Percentiles rank a stretch among this genome's conserved stretches.
phyloP scores from a whole-genome alignment of 2,888 invertebrate species.

The Lasioglossum figueresi region DNA sequence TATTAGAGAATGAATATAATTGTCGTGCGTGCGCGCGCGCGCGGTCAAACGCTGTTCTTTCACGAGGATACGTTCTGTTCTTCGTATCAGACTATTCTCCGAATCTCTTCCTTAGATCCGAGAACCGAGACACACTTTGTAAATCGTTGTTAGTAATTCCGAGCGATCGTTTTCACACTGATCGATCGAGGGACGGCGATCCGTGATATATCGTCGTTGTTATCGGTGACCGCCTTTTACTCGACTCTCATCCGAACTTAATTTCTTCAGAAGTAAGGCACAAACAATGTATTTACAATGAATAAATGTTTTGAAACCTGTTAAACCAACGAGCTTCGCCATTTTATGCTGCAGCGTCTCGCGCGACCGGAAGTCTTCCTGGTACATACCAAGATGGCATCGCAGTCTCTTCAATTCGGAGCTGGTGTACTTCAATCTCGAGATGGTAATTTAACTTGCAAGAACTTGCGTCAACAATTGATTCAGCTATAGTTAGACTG shows the following conservation, averaged over 20 bases:
- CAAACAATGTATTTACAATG: conserved; percentile 75
- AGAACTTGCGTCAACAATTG: no score
- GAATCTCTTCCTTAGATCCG: conserved; percentile 51
- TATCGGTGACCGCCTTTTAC: conserved; percentile 53
- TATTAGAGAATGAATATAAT: conserved; percentile 6
- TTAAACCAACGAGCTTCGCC: conserved; percentile 13
- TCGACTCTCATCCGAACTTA: conserved; percentile 57
- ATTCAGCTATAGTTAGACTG: no score
- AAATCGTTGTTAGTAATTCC: conserved; percentile 19
- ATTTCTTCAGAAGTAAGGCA: conserved; percentile 68
- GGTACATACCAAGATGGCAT: neutral
- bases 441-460: neutral
- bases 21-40: conserved; percentile 36
- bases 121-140: conserved; percentile 25
- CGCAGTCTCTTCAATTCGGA: neutral
- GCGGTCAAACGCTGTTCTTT: conserved; percentile 40
- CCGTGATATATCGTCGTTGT: conserved; percentile 25
- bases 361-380: neutral
- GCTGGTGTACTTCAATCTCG: neutral
- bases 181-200: conserved; percentile 22
- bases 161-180: conserved; percentile 18
- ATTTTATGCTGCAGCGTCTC: neutral
- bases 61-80: conserved; percentile 48
- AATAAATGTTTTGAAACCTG: conserved; percentile 76
- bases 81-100: conserved; percentile 45